Evolutionary conservation across 1,140 invertebrate genomes (phyloP).

Genomic region (Agrypnia vestita): DNA sequence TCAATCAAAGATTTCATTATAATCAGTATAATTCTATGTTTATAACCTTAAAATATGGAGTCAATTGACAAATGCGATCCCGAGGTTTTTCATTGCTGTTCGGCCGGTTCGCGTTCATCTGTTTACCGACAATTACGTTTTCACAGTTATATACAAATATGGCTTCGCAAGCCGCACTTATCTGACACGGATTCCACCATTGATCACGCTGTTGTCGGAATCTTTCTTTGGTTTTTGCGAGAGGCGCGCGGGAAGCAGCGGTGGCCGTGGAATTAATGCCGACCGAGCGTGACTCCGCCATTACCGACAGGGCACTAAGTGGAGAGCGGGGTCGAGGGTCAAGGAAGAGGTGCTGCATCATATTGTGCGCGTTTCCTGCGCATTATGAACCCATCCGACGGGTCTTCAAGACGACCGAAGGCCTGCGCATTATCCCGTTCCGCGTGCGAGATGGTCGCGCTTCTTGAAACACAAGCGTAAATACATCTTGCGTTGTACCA

Average conservation of each 20-base stretch:
- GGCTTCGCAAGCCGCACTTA: not conserved
- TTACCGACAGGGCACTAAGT: slow-evolving; percentile 1
- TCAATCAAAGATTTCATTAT: no score
- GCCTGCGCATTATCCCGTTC: no score
- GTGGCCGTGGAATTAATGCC: slow-evolving; percentile 32
- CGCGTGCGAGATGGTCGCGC: no score
- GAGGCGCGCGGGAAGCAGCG: not conserved
- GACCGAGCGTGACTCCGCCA: slow-evolving; percentile 16
- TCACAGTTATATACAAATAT: not conserved
- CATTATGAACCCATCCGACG: not conserved
- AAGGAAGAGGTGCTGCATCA: slow-evolving; percentile 9
- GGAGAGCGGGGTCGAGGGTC: slow-evolving; percentile 5
- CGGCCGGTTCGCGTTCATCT: no score
- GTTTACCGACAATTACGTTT: no score
- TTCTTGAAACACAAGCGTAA: no score
- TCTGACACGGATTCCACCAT: not conserved
- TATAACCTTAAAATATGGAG: no score
- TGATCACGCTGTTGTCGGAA: not conserved
- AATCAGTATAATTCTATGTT: no score
- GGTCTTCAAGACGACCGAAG: no score
- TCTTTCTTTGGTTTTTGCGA: not conserved
- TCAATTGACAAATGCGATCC: no score
- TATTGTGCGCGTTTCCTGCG: slow-evolving; percentile 5
- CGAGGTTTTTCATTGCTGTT: no score
- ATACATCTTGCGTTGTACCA: no score